Base-by-base conservation (phyloP, 2,888 invertebrate species). In the Ophion ventricosus region DNA sequence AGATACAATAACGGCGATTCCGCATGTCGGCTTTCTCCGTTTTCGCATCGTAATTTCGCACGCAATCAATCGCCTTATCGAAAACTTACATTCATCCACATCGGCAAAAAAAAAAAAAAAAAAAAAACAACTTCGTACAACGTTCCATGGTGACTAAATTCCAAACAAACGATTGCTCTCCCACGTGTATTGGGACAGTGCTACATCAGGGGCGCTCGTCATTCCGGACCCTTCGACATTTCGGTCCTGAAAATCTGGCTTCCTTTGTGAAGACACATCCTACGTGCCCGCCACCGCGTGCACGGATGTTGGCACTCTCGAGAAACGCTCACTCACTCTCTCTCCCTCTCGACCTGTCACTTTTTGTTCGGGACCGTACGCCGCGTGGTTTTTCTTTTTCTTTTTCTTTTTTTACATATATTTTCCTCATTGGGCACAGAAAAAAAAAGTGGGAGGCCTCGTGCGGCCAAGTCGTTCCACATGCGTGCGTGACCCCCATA, bases 231-330 rank as follows among this genome's bases (percentile, higher is more conserved):
- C 63, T 70, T 64, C 11, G n/a, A 49, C 49, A 3, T 8, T 63
- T 11, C 78, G 70, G 23, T 56, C 61, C 70, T 78, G 70, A 49
- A 35, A n/a, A 29, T 54, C n/a, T 43, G 0, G 23, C 8, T 10
- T 14, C 4, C n/a, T 43, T 66, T 26, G 43, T 67, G 20, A 8
- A 23, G 1, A 35, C 2, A 35, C 2, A n/a, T 26, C 49, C 14
- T 84, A 84, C 83, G 83, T 84, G 80, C 80, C 11, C 14, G 20
- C 3, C 25, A 43, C 10, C 80, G 64, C 83, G 77, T 84, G 63
- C 20, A 29, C 80, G 63, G 54, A 67, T 54, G 26, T 23, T 23
- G 23, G n/a, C n/a, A n/a, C 8, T 25, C 43, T n/a, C 23, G 70
- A 61, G 25, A 63, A 70, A 25, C 75, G 63, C 29, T 67, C 74